Evolutionary conservation across 2,113 vertebrate species (phyloP), one percentile per base, ranked within the genome.

Genomic region (Pedetes capensis): DNA sequence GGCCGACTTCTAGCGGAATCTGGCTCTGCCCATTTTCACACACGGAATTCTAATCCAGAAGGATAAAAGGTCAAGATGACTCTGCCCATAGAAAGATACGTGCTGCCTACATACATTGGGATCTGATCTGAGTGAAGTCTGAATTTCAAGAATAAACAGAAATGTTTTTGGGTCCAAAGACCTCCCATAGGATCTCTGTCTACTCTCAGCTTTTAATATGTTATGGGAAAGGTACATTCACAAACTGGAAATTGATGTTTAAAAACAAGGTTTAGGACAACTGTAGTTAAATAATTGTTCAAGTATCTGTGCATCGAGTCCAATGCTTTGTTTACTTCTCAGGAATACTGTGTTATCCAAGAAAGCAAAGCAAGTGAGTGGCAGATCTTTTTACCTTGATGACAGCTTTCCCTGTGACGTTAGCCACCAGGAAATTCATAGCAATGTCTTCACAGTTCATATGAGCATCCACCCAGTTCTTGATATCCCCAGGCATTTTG

Each of bases 381-480:
- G 57, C 61, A 44, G 61, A 53, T 82, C 44, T 23, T 25, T 97
- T 78, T 98, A 99, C 99, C 99, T 99, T 99, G 98, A 99, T 99
- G 86, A 99, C 99, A 1, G 99, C 99, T 98, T 99, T 99, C 87
- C 99, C 99, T 2, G 99, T 99, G 97, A 99, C 99, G 93, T 99
- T 99, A 7, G 99, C 99, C 92, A 99, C 99, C 34, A 99, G 98
- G 97, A 99, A 99, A 97, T 99, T 99, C 99, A 99, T 99, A 87
- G 99, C 99, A 69, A 99, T 99, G 95, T 99, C 99, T 97, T 99
- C 99, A 96, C 99, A 99, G 97, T 99, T 99, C 99, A 99, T 99
- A 81, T 99, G 99, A 17, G 99, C 99, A 42, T 99, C 99, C 95
- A 99, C 99, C 99, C 99, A 99, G 75, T 99, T 99, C 98, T 99